Conservation (phyloP, 2,888 invertebrate genomes). For the Perdita meconis region DNA sequence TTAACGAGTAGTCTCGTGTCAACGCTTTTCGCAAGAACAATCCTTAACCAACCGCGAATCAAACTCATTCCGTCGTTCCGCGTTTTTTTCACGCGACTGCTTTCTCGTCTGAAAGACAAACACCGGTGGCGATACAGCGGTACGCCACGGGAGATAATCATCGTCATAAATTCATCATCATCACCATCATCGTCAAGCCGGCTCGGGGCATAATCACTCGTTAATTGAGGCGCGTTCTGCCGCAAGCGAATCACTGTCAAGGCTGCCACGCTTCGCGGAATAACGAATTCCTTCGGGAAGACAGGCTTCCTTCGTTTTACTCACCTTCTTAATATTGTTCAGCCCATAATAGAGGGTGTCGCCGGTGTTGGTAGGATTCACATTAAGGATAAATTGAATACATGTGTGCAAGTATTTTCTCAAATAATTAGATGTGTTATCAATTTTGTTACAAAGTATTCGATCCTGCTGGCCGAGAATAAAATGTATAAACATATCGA, state of each 20-base stretch:
- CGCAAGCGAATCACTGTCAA: conserved; percentile 70
- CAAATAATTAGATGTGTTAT: too few relatives aligned
- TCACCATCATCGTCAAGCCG: conserved; percentile 69
- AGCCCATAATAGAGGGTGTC: not conserved
- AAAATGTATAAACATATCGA: too few relatives aligned
- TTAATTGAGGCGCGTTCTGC: conserved; percentile 62
- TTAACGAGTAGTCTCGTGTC: conserved; percentile 21
- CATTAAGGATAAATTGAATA: too few relatives aligned
- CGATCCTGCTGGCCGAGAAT: too few relatives aligned
- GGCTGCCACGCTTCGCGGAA: conserved; percentile 68
- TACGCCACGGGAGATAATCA: conserved; percentile 76
- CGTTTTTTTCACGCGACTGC: conserved; percentile 23
- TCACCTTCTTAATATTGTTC: not conserved
- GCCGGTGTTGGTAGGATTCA: too few relatives aligned
- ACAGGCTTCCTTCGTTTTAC: conserved; percentile 31
- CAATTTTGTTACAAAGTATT: too few relatives aligned
- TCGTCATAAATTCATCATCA: conserved; percentile 79
- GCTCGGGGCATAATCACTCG: conserved; percentile 73
- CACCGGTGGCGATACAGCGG: conserved; percentile 77
- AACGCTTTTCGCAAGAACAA: conserved; percentile 32
- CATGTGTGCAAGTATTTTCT: too few relatives aligned
- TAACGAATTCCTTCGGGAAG: conserved; percentile 72
- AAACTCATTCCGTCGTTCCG: conserved; percentile 44
- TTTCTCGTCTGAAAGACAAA: conserved; percentile 63
- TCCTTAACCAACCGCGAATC: conserved; percentile 47